phyloP scores from a whole-genome alignment of 2,888 invertebrate species.

The Pseudoips prasinana region DNA sequence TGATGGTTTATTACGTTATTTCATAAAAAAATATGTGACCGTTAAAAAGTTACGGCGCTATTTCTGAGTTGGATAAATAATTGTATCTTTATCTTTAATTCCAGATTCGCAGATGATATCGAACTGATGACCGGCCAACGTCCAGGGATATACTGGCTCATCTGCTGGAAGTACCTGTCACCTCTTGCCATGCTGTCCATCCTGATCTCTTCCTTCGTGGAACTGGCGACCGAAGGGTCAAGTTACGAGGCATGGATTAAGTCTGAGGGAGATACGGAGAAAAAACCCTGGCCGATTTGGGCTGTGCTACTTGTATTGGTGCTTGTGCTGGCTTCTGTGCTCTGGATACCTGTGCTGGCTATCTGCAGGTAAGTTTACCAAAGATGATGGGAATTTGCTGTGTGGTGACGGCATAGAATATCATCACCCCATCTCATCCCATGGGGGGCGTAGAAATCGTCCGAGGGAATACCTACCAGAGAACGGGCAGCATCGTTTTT shows the following conservation, averaged over 20 bases:
- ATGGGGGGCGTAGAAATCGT: no score
- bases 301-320: slow-evolving; percentile 87
- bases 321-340: slow-evolving; percentile 89
- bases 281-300: slow-evolving; percentile 94
- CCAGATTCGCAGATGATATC: slow-evolving; percentile 95
- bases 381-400: no score
- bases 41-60: no score
- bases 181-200: slow-evolving; percentile 95
- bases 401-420: no score
- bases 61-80: no score
- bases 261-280: slow-evolving; percentile 86
- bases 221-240: slow-evolving; percentile 90
- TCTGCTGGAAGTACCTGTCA: slow-evolving; percentile 97
- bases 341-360: slow-evolving; percentile 94
- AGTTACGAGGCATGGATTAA: slow-evolving; percentile 93
- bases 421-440: no score
- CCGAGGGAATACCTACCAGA: no score
- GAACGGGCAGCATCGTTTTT: no score
- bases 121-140: slow-evolving; percentile 96
- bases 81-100: no score
- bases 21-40: no score
- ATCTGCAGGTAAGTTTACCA: slow-evolving; percentile 83
- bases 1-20: no score
- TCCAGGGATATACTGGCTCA: slow-evolving; percentile 94
- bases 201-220: slow-evolving; percentile 90